These are phyloP conservation scores for Mus pahari DNA, from an alignment of 2,113 vertebrate species.

Conservation along the genomic window DNA sequence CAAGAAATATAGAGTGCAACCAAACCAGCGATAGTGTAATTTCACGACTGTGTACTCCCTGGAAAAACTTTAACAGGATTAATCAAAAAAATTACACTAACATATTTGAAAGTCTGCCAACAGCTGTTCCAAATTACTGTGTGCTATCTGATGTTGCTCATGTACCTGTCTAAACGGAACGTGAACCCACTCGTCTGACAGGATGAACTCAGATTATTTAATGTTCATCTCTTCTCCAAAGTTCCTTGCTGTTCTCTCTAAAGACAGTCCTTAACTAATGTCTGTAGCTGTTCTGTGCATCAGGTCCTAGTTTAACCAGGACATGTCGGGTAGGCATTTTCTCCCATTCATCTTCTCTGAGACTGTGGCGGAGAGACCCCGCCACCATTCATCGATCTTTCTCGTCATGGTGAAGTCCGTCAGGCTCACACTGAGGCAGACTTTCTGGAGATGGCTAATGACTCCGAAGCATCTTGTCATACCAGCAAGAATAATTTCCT, in stretches of 20 bases:
- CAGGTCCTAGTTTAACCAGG: not conserved
- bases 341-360: not conserved
- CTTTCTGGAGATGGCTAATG: conserved; percentile 19
- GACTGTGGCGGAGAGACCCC: not conserved
- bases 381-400: not conserved
- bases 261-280: not conserved
- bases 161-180: conserved; percentile 56
- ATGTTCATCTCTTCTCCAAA: conserved; percentile 7
- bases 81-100: conserved; percentile 38
- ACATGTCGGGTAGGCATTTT: not conserved
- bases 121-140: conserved; percentile 68
- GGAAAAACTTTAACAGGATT: conserved; percentile 68
- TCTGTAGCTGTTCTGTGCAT: not conserved
- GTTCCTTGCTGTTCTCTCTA: conserved; percentile 48
- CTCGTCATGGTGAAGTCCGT: not conserved
- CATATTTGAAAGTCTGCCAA: conserved; percentile 70
- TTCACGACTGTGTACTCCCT: conserved; percentile 39
- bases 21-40: conserved; percentile 60
- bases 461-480: not conserved
- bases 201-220: conserved; percentile 64
- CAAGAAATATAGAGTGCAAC: conserved; percentile 54
- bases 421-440: not conserved
- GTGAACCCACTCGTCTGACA: conserved; percentile 49
- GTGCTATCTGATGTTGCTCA: conserved; percentile 54
- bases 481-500: not conserved